Evolutionary conservation across 2,113 vertebrate genomes (phyloP), one percentile per base, ranked within the genome.

Genomic region (Lucifuga dentata): DNA sequence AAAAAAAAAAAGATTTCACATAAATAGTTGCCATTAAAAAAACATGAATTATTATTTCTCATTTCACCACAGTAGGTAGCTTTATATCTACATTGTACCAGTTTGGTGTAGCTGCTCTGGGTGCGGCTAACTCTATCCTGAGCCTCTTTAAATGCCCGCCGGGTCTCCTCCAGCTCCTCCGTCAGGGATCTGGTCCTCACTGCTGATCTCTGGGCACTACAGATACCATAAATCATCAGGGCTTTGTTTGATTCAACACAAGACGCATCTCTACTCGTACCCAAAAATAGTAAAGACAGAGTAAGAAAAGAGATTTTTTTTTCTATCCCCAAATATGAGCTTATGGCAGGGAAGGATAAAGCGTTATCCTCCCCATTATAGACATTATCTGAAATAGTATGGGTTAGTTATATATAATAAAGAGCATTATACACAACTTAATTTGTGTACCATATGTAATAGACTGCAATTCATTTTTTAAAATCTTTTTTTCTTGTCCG

Each of bases 131-230:
- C 83, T 76, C 60, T 79, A 19, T 93, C 92, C 77, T 91, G 87
- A 35, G 86, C 85, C 41, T 93, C 91, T 45, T 81, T 91, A 35
- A 88, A 86, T 0, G 73, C 67, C 17, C 44, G 66, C 16, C 65
- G 85, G 43, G 84, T 84, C 60, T 93, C 92, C n/a, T 93, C 93
- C 44, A 94, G 85, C 46, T 94, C 92, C 29, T 93, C 92, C 35
- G 85, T 72, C 64, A 93, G 52, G 2, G 80, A 80, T 59, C 76
- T 76, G 32, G 72, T 60, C 82, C 83, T 90, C 40, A 72, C 59
- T 13, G 68, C 78, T 58, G 85, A 86, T 23, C 83, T 72, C 82
- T 94, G 91, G 59, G 90, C 68, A 64, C 93, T 94, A 35, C 17
- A 16, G 17, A 63, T 23, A 59, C 5, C 38, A 33, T 53, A 32